Evolutionary conservation across 2,797 vertebrate genomes (phyloP).

Genomic region (Pseudomugil gertrudae): DNA sequence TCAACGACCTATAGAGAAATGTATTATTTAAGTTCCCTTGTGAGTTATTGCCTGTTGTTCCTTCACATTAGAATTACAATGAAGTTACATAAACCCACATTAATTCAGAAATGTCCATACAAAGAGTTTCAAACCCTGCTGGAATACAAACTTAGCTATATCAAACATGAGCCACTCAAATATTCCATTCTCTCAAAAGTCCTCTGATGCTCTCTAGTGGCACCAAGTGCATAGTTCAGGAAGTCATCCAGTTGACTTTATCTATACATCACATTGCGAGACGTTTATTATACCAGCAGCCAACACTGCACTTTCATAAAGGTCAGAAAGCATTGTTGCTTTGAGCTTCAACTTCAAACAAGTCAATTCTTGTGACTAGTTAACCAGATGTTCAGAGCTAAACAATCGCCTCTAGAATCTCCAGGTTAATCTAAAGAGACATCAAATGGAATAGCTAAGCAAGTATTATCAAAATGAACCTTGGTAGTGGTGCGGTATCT

Average conservation of each 20-base stretch:
- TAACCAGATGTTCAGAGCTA: conserved; percentile 20
- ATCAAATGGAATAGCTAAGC: conserved; percentile 70
- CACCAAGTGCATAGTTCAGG: conserved; percentile 62
- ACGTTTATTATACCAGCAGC: conserved; percentile 11
- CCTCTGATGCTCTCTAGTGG: conserved; percentile 79
- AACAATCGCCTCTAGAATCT: conserved; percentile 26
- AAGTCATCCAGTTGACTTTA: conserved; percentile 34
- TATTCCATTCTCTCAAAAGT: conserved; percentile 50
- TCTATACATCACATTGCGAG: conserved; percentile 8
- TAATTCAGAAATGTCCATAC: conserved; percentile 53
- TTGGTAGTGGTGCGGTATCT: conserved; percentile 55
- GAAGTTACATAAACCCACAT: conserved; percentile 44
- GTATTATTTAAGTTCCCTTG: conserved; percentile 41
- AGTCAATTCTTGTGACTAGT: conserved; percentile 12
- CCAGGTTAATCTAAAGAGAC: conserved; percentile 57
- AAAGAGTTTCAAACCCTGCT: conserved; percentile 34
- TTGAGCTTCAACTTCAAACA: conserved; percentile 26
- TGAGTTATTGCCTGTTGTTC: conserved; percentile 40
- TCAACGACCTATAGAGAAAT: conserved; percentile 41
- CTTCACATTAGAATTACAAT: conserved; percentile 40
- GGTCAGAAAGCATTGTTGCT: conserved; percentile 18
- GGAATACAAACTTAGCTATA: conserved; percentile 19
- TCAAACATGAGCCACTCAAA: conserved; percentile 40
- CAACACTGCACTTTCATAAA: conserved; percentile 7
- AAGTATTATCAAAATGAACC: conserved; percentile 43